Percentiles rank a stretch among this genome's conserved stretches.
These are phyloP conservation scores for Megalops cyprinoides DNA, from an alignment of 2,797 vertebrate genomes.

Conservation along the genomic window DNA sequence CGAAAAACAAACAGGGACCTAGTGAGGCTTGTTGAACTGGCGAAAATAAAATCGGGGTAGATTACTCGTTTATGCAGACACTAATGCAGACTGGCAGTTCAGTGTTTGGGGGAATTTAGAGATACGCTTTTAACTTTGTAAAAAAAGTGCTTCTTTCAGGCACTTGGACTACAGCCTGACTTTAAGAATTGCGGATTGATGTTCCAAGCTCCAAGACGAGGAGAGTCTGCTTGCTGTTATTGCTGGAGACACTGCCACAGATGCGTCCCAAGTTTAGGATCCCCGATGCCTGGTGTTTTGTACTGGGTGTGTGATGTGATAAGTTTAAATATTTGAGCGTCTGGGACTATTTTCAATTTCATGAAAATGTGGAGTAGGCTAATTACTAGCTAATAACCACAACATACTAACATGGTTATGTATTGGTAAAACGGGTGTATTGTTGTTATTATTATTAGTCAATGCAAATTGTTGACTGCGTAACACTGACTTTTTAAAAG, in stretches of 20 bases:
- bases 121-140: not conserved
- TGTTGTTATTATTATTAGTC: too few relatives aligned
- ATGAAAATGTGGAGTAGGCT: not conserved
- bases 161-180: not conserved
- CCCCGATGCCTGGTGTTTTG: not conserved
- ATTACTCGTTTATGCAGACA: not conserved
- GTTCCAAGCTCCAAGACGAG: not conserved
- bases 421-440: too few relatives aligned
- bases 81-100: not conserved
- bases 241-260: not conserved
- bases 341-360: not conserved
- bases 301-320: not conserved
- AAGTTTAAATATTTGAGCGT: too few relatives aligned
- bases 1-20: not conserved
- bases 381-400: not conserved
- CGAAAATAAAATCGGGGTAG: not conserved
- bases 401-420: constrained; percentile 16
- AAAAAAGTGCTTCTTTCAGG: not conserved
- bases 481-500: too few relatives aligned
- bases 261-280: not conserved
- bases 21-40: not conserved
- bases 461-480: too few relatives aligned
- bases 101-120: not conserved
- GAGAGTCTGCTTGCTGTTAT: not conserved
- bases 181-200: not conserved